These are phyloP conservation scores for Carettochelys insculpta DNA, from an alignment of 2,113 vertebrate genomes.

Conservation along the genomic window DNA sequence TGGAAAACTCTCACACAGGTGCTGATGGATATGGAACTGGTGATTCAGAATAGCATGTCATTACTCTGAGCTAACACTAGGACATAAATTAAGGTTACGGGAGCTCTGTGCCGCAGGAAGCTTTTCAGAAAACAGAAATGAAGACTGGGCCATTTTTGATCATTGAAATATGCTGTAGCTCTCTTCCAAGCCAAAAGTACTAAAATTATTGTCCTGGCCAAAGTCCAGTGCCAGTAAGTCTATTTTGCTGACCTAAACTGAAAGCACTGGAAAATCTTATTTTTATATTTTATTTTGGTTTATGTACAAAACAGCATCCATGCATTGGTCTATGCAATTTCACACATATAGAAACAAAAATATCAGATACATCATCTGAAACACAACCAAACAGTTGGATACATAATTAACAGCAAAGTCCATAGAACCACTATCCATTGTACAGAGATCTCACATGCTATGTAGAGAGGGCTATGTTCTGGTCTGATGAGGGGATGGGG, in stretches of 20 bases:
- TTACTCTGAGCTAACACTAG: background rate
- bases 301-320: background rate
- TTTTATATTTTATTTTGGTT: background rate
- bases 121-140: background rate
- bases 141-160: background rate
- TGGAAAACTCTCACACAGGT: background rate
- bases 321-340: background rate
- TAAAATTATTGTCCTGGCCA: background rate
- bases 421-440: background rate
- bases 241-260: background rate
- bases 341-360: background rate
- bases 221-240: background rate
- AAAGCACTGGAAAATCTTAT: background rate
- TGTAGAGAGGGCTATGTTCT: background rate
- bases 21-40: background rate
- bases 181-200: background rate
- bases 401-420: background rate
- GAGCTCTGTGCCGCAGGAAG: background rate
- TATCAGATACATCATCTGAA: background rate
- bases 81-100: background rate
- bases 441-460: fast-evolving
- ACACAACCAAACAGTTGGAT: background rate
- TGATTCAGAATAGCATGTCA: background rate
- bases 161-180: background rate
- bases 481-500: too few species aligned